phyloP scores from a whole-genome alignment of 2,113 vertebrate species.

The Anguilla rostrata region DNA sequence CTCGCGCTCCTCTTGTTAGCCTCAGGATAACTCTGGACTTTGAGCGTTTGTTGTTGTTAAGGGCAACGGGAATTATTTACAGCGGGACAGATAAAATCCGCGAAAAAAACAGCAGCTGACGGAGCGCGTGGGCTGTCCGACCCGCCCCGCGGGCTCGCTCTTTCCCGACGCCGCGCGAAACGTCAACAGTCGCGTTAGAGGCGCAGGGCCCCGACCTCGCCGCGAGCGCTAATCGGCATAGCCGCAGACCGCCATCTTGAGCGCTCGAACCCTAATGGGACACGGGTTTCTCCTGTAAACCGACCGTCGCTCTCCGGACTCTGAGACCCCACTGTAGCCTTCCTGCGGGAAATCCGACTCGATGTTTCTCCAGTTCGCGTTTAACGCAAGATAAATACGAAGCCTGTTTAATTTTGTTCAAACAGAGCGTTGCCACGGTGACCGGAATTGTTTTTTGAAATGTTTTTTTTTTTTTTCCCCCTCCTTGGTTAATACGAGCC shows the following conservation, averaged over 20 bases:
- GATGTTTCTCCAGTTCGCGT: conserved; percentile 6
- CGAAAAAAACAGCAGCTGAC: conserved; percentile 19
- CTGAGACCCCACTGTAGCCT: background rate
- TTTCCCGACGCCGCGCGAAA: conserved; percentile 28
- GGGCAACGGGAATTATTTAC: conserved; percentile 3
- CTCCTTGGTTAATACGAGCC: conserved; percentile 39
- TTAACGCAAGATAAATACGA: conserved; percentile 27
- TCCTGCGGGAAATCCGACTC: conserved; percentile 7
- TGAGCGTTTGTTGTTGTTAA: background rate
- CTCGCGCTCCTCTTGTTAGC: too few species aligned
- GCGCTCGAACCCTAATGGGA: background rate
- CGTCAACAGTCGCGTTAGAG: conserved; percentile 6
- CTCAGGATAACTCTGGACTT: too few species aligned
- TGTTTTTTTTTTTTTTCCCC: conserved; percentile 41
- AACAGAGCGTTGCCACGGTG: conserved; percentile 60
- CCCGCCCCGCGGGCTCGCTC: background rate
- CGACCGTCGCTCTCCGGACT: background rate
- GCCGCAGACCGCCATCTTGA: background rate
- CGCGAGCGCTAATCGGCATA: background rate
- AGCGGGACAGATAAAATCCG: conserved; percentile 7
- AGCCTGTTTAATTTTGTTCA: conserved; percentile 42
- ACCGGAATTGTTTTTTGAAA: conserved; percentile 30
- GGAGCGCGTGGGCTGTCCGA: conserved; percentile 20
- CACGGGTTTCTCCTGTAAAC: background rate
- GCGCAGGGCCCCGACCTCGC: background rate